Base-by-base conservation (phyloP, 2,888 invertebrate species). In the Neoscelio sp. region DNA sequence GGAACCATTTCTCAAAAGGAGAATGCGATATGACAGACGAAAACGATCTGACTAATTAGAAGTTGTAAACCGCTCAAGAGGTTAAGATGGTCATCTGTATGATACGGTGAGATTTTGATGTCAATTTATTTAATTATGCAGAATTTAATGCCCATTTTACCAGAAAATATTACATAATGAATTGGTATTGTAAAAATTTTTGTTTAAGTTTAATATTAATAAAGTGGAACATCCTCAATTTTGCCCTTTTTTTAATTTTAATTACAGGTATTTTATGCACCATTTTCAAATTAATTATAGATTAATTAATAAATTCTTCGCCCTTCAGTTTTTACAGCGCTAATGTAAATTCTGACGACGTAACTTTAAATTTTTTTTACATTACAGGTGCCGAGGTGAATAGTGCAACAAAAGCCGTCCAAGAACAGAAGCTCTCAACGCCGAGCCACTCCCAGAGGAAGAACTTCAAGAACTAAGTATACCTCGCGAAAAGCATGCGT, bases 1-100 rank as follows among this genome's bases (percentile, higher is more conserved):
- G n/a, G n/a, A n/a, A n/a, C n/a, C n/a, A n/a, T n/a, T n/a, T n/a
- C n/a, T n/a, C n/a, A n/a, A n/a, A n/a, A n/a, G n/a, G n/a, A n/a
- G n/a, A n/a, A n/a, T n/a, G 38, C 17, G 82, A 73, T 90, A 87
- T 89, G 83, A 83, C 87, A 80, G 87, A 92, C 87, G 91, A 91
- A 85, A 88, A 92, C 87, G 70, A 92, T 81, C 89, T 92, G 0
- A 82, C 84, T 0, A 88, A 85, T 79, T 84, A 86, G 87, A 82
- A 82, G 12, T 1, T 83, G 67, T 15, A 84, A 86, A 2, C 64
- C 83, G 0, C 83, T 80, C 5, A 81, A 78, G 56, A 78, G 85
- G 15, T 42, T 85, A 2, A 83, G 84, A 13, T 88, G 89, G 88
- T 81, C 86, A 3, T 56, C 40, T 2, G 38, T 78, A 0, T 86